Percentiles rank a stretch among this genome's conserved stretches.
phyloP scores from a whole-genome alignment of 2,888 invertebrate genomes.

The Geotrupes spiniger region DNA sequence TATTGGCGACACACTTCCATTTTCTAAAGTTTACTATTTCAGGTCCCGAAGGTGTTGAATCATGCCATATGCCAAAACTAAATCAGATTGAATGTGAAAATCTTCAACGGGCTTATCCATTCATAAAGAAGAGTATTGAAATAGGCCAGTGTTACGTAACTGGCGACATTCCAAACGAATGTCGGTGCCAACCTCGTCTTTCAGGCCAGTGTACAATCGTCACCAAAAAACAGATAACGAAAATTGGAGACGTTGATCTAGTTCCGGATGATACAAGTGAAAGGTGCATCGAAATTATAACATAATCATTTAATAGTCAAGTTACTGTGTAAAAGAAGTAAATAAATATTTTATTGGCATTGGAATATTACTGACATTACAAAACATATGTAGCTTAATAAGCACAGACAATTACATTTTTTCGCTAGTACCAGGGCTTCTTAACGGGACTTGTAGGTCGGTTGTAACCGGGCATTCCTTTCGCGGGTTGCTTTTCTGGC shows the following conservation, averaged over 20 bases:
- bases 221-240: slow-evolving; percentile 13
- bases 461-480: background rate
- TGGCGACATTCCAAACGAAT: slow-evolving; percentile 29
- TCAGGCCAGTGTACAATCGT: slow-evolving; percentile 16
- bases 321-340: too few species aligned
- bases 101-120: slow-evolving; percentile 36
- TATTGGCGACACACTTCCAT: too few species aligned
- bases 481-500: background rate
- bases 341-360: too few species aligned
- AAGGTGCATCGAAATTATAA: slow-evolving; percentile 19
- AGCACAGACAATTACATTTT: too few species aligned
- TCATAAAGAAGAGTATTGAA: slow-evolving; percentile 37
- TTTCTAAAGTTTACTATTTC: slow-evolving; percentile 4
- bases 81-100: slow-evolving; percentile 38
- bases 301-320: slow-evolving; percentile 4
- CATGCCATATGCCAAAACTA: slow-evolving; percentile 44
- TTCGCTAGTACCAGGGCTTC: too few species aligned
- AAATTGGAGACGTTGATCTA: slow-evolving; percentile 18
- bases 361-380: too few species aligned
- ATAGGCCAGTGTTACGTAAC: slow-evolving; percentile 40
- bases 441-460: too few species aligned
- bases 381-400: too few species aligned
- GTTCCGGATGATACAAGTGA: slow-evolving; percentile 10
- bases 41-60: slow-evolving; percentile 42
- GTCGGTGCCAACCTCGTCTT: slow-evolving; percentile 8